Conservation (phyloP, 2,888 invertebrate genomes). For the Drosophila mimetica region DNA sequence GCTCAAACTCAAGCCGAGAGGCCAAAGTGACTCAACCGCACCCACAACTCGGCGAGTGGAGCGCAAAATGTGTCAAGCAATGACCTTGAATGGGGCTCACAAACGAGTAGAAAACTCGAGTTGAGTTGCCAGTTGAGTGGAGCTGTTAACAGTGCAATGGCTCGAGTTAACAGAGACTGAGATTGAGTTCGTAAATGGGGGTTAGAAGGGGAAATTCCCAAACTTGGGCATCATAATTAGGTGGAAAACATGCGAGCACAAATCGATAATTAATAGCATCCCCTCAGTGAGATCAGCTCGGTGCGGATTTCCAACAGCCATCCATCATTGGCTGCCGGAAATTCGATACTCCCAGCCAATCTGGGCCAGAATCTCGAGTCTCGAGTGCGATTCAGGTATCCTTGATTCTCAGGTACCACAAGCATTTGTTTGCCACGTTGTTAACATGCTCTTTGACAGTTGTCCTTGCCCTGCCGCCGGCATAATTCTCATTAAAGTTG, state of each 20-base stretch:
- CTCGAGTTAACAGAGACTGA: constrained; percentile 1
- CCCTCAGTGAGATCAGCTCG: constrained; percentile 4
- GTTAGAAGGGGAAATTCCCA: constrained; percentile 9
- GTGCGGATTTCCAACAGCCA: constrained; percentile 17
- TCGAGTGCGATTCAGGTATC: constrained; percentile 6
- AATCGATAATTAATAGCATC: constrained; percentile 27
- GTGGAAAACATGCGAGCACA: constrained; percentile 19
- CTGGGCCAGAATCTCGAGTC: constrained; percentile 14
- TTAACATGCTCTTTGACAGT: constrained; percentile 70
- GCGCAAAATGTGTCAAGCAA: constrained; percentile 72
- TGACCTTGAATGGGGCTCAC: constrained; percentile 71
- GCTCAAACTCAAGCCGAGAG: constrained; percentile 27
- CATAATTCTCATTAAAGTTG: constrained; percentile 78
- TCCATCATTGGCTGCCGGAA: constrained; percentile 40
- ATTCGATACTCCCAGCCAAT: constrained; percentile 19
- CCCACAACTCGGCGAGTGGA: constrained; percentile 58
- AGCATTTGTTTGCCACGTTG: constrained; percentile 64
- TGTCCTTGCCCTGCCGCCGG: constrained; percentile 54
- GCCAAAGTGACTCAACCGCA: constrained; percentile 68
- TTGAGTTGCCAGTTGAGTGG: constrained; percentile 9
- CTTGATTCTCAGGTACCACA: constrained; percentile 20
- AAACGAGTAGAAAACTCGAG: constrained; percentile 11
- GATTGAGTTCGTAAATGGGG: constrained; percentile 1
- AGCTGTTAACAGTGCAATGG: constrained; percentile 25
- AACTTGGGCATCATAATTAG: constrained; percentile 24